phyloP scores from a whole-genome alignment of 1,140 invertebrate species.

The Triops longicaudatus region DNA sequence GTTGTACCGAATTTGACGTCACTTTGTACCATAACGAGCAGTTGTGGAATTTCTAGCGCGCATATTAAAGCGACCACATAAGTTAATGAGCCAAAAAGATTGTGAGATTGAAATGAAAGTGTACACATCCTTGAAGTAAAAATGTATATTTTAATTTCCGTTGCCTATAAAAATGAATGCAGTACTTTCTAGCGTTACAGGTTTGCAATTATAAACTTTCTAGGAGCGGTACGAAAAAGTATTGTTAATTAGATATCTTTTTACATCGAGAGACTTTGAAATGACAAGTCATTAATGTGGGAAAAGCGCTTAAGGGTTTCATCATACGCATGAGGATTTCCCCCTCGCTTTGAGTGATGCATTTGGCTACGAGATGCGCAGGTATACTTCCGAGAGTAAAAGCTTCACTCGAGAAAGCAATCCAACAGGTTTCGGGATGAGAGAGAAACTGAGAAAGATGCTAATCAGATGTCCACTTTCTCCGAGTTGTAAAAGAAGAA shows the following conservation, averaged over 20 bases:
- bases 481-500: not conserved
- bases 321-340: no score
- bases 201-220: no score
- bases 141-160: not conserved
- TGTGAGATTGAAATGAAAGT: not conserved
- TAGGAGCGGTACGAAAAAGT: no score
- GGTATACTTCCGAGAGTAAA: not conserved
- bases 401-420: not conserved
- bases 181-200: not conserved
- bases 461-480: slow-evolving; percentile 10
- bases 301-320: no score
- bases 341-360: not conserved
- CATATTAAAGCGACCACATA: not conserved
- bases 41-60: not conserved
- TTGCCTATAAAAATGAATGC: not conserved
- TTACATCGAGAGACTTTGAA: no score
- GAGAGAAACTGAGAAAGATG: slow-evolving; percentile 12
- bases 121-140: not conserved
- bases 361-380: not conserved
- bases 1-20: not conserved
- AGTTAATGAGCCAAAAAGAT: not conserved
- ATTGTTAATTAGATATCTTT: no score
- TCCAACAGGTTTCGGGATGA: not conserved
- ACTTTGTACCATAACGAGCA: not conserved
- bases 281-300: no score